phyloP scores from a whole-genome alignment of 2,113 vertebrate genomes.

The Paradisaea rubra region DNA sequence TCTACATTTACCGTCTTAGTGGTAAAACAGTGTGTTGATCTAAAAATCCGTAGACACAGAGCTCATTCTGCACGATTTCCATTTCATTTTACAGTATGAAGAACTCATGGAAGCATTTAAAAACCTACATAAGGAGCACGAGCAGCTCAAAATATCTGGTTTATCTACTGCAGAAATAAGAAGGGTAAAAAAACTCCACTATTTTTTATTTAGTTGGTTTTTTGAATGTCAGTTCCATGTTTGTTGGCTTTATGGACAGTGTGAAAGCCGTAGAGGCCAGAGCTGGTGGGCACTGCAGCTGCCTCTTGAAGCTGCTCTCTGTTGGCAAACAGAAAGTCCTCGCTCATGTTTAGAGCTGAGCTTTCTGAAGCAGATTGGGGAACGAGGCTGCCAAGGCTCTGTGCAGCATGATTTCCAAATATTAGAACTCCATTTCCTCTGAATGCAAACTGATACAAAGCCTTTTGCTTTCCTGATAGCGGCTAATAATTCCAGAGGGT shows the following conservation, averaged over 20 bases:
- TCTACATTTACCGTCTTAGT: not conserved
- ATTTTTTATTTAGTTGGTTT: not conserved
- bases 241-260: not conserved
- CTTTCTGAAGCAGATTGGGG: conserved; percentile 11
- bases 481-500: not conserved
- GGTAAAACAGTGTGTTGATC: not conserved
- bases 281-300: not conserved
- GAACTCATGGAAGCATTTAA: conserved; percentile 95
- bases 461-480: not conserved
- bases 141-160: conserved; percentile 89
- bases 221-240: not conserved
- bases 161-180: conserved; percentile 95
- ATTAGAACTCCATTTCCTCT: not conserved
- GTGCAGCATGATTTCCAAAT: conserved; percentile 15
- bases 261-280: not conserved
- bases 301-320: not conserved
- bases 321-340: conserved; percentile 28
- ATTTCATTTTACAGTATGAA: conserved; percentile 82
- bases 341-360: not conserved
- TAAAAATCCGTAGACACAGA: not conserved
- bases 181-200: conserved; percentile 74
- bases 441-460: not conserved
- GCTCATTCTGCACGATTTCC: conserved; percentile 7
- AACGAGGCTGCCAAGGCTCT: not conserved
- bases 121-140: conserved; percentile 91